These are phyloP conservation scores for Drosophila prolongata DNA, from an alignment of 2,888 invertebrate genomes.

Conservation along the genomic window DNA sequence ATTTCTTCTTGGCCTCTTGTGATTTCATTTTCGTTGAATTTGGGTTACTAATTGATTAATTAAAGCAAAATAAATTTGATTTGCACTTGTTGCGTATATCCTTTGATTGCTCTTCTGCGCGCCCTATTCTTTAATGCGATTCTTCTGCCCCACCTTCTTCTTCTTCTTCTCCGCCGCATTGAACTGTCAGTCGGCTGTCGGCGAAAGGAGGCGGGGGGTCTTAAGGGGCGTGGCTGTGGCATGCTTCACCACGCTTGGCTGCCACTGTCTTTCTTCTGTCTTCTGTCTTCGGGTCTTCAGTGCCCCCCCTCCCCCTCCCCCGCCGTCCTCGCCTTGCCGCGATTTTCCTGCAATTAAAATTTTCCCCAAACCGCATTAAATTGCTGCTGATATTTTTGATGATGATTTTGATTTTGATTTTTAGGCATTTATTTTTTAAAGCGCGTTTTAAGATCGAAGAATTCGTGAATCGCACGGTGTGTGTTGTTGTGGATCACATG, in stretches of 20 bases:
- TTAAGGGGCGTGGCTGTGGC: slow-evolving; percentile 52
- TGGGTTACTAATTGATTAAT: slow-evolving; percentile 40
- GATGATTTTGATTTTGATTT: slow-evolving; percentile 12
- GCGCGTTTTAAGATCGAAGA: slow-evolving; percentile 28
- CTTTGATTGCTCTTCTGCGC: slow-evolving; percentile 47
- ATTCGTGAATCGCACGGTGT: neutral
- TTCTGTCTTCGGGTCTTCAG: slow-evolving; percentile 2
- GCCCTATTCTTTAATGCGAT: slow-evolving; percentile 7
- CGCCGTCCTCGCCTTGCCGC: slow-evolving; percentile 19
- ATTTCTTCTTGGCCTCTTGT: slow-evolving; percentile 44
- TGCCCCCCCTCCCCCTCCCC: neutral
- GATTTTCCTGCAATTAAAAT: slow-evolving; percentile 68
- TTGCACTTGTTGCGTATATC: slow-evolving; percentile 44
- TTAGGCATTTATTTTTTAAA: slow-evolving; percentile 25
- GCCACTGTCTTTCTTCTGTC: slow-evolving; percentile 46
- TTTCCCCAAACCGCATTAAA: slow-evolving; percentile 26
- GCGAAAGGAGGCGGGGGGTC: slow-evolving; percentile 1
- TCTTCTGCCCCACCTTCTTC: slow-evolving; percentile 3
- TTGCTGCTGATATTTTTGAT: slow-evolving; percentile 40
- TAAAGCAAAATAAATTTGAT: slow-evolving; percentile 34
- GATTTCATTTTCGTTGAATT: slow-evolving; percentile 44
- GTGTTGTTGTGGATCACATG: slow-evolving; percentile 4
- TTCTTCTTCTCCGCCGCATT: slow-evolving; percentile 46
- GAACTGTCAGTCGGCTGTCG: slow-evolving; percentile 57
- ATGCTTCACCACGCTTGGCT: slow-evolving; percentile 68